phyloP scores from a whole-genome alignment of 2,888 invertebrate genomes.

The Drosophila paramelanica region DNA sequence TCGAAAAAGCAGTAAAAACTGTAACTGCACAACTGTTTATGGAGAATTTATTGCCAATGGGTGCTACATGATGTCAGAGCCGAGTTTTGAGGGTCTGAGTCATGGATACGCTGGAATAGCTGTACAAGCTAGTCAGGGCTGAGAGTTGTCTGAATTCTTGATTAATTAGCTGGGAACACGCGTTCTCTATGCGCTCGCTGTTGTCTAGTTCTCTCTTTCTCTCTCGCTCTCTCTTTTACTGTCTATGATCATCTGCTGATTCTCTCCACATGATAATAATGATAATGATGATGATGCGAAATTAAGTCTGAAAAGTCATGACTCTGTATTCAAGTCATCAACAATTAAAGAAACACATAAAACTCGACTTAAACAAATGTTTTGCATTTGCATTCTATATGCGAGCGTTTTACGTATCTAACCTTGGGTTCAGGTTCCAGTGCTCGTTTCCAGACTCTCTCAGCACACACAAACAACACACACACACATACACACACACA shows the following conservation, averaged over 20 bases:
- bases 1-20: background rate
- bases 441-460: constrained; percentile 16
- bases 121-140: constrained; percentile 38
- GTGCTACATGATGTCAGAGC: constrained; percentile 47
- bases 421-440: constrained; percentile 37
- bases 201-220: constrained; percentile 1
- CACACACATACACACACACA: background rate
- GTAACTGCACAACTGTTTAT: constrained; percentile 25
- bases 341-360: constrained; percentile 46
- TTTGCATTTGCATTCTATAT: constrained; percentile 55
- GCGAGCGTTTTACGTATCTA: constrained; percentile 18
- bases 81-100: constrained; percentile 37
- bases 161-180: constrained; percentile 74
- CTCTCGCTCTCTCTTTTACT: constrained; percentile 3
- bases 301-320: constrained; percentile 32
- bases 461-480: background rate
- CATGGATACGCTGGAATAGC: constrained; percentile 26
- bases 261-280: constrained; percentile 15
- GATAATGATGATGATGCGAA: constrained; percentile 48
- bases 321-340: constrained; percentile 34
- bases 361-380: constrained; percentile 45
- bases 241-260: constrained; percentile 13
- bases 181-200: constrained; percentile 17
- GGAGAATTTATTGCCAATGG: constrained; percentile 23
- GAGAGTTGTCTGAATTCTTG: constrained; percentile 52